Base-by-base conservation (phyloP, 1,140 invertebrate genomes). In the Trachymyrmex septentrionalis region DNA sequence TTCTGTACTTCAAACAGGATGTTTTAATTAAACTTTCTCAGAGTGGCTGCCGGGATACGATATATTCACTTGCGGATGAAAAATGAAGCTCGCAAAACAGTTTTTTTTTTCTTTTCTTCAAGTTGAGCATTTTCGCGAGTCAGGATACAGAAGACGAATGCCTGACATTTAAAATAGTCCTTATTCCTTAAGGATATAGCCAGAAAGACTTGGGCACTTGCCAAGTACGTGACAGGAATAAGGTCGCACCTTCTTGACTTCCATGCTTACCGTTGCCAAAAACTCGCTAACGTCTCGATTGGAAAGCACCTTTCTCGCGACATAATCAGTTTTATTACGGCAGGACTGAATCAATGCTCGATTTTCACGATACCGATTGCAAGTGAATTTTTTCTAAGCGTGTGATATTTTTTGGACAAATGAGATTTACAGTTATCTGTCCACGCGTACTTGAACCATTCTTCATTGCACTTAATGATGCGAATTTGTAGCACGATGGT, bases 141-240 rank as follows among this genome's bases (percentile, higher is more conserved):
- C 50, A 78, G 30, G 59, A 30, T 19, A n/a, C 57, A 59, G 66
- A 76, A 16, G 64, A 86, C 72, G 48, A 59, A 89, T 89, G 86
- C 73, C 75, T 82, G 78, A 91, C 86, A 89, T 91, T 91, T 86
- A 88, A n/a, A 76, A 81, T 59, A 77, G 55, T 78, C 77, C 81
- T 91, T 87, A 87, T 87, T 89, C 48, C 76, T 81, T 85, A 87
- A 72, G 55, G 81, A 80, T 86, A 71, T 84, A 38, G 53, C 16
- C 14, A 53, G 57, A 59, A 24, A 71, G 55, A 27, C 67, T 78
- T 91, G 89, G 86, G 10, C 77, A 44, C 0, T 19, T 44, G 90
- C 90, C 90, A 91, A 44, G 10, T 89, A 91, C 88, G 90, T 89
- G 88, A 87, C 38, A 63, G 64, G 78, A 91, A 91, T 91, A 76